phyloP scores from a whole-genome alignment of 2,888 invertebrate genomes.

The Meteorus cinctellus region DNA sequence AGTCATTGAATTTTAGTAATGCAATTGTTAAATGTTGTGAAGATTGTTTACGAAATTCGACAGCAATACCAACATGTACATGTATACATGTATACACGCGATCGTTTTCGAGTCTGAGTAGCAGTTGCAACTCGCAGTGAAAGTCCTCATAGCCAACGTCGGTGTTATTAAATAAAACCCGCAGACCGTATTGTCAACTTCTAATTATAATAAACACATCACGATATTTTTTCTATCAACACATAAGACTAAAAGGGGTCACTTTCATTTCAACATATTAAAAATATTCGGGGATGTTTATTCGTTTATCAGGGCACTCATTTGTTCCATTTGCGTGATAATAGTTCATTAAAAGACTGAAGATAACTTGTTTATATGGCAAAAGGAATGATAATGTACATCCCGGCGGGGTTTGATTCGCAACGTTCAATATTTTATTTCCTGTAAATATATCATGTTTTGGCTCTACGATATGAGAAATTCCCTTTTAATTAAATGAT shows the following conservation, averaged over 20 bases:
- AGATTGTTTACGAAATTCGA: conserved; percentile 28
- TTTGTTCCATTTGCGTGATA: neutral
- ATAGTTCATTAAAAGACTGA: neutral
- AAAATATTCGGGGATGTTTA: neutral
- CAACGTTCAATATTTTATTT: neutral
- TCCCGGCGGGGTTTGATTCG: neutral
- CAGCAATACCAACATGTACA: neutral
- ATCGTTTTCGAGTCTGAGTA: conserved; percentile 16
- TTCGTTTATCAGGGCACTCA: neutral
- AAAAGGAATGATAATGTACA: neutral
- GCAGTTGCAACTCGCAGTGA: conserved; percentile 50
- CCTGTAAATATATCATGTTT: neutral
- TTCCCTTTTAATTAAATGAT: too few relatives aligned
- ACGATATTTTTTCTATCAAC: neutral
- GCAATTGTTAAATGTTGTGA: conserved; percentile 2
- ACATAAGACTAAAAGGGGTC: neutral
- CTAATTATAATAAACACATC: neutral
- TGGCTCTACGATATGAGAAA: neutral
- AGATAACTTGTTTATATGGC: neutral
- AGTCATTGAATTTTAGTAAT: conserved; percentile 19
- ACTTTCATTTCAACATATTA: neutral
- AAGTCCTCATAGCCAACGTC: conserved; percentile 47
- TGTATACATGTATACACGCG: conserved; percentile 14
- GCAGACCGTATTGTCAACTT: neutral
- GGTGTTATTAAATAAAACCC: conserved; percentile 47